phyloP scores from a whole-genome alignment of 2,888 invertebrate species.

The Morpho helenor region DNA sequence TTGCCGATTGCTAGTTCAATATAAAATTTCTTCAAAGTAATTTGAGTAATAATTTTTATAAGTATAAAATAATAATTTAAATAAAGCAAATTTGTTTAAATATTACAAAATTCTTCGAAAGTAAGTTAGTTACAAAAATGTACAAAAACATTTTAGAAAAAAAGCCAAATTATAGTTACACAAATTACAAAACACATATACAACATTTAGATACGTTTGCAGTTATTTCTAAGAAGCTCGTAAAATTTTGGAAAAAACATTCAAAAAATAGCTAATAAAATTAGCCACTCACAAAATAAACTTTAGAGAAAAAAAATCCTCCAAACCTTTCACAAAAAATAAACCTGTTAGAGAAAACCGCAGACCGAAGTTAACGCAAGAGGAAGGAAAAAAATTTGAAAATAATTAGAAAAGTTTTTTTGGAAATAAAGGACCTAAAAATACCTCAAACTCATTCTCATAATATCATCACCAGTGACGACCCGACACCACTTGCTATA shows the following conservation, averaged over 20 bases:
- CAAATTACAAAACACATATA: not conserved
- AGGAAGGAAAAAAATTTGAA: constrained; percentile 12
- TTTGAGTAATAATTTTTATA: no score
- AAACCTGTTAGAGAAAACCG: constrained; percentile 21
- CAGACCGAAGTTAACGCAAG: constrained; percentile 22
- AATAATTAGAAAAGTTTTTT: constrained; percentile 12
- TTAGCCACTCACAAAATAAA: constrained; percentile 20
- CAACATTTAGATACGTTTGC: constrained; percentile 8
- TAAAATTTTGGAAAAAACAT: constrained; percentile 17
- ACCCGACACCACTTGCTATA: constrained; percentile 78
- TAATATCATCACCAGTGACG: constrained; percentile 86
- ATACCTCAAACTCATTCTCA: constrained; percentile 88
- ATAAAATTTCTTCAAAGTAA: no score
- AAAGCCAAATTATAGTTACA: not conserved
- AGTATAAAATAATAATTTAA: no score
- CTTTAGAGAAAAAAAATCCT: constrained; percentile 1
- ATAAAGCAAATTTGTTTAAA: no score
- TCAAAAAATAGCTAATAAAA: constrained; percentile 10
- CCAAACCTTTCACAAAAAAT: constrained; percentile 21
- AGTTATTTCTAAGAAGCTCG: constrained; percentile 23
- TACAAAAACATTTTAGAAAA: not conserved
- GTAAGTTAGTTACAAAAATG: not conserved
- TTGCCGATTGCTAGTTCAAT: no score
- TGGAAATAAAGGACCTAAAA: constrained; percentile 26
- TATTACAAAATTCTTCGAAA: no score